Conservation (phyloP, 2,113 vertebrate genomes). For the Ancistrus triradiatus region DNA sequence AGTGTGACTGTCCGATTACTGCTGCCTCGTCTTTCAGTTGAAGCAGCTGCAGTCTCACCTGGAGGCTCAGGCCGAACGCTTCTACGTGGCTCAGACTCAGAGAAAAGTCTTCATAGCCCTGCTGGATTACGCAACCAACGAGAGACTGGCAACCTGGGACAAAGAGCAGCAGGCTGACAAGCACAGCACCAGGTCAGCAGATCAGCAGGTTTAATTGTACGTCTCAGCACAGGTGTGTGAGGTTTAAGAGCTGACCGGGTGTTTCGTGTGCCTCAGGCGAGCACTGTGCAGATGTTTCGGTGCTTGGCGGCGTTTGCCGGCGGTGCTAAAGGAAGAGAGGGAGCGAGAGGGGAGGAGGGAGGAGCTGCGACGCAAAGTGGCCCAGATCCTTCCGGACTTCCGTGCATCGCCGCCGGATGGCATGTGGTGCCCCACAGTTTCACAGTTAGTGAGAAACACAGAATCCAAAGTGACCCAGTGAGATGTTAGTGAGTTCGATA, state of each 20-base stretch:
- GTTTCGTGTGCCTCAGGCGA: slow-evolving; percentile 65
- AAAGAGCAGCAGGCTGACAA: slow-evolving; percentile 65
- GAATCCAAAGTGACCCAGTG: too few relatives aligned
- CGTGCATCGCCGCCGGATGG: slow-evolving; percentile 29
- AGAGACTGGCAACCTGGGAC: slow-evolving; percentile 60
- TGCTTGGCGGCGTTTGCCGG: slow-evolving; percentile 74
- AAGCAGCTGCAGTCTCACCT: slow-evolving; percentile 59
- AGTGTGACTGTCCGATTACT: too few relatives aligned
- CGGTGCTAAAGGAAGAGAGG: slow-evolving; percentile 69
- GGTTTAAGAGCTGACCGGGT: not conserved
- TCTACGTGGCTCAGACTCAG: slow-evolving; percentile 59
- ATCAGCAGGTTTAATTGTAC: too few relatives aligned
- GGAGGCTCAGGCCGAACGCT: slow-evolving; percentile 56
- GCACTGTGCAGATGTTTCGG: slow-evolving; percentile 58
- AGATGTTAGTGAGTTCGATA: too few relatives aligned
- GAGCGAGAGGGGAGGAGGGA: slow-evolving; percentile 73
- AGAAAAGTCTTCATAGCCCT: slow-evolving; percentile 72
- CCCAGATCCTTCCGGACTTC: slow-evolving; percentile 85
- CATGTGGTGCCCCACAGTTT: not conserved
- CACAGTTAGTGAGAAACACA: too few relatives aligned
- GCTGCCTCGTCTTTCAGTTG: slow-evolving; percentile 56
- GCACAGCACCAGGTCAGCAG: slow-evolving; percentile 74
- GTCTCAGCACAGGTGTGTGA: not conserved
- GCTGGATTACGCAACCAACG: slow-evolving; percentile 61
- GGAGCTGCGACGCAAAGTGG: slow-evolving; percentile 75